phyloP scores from a whole-genome alignment of 2,113 vertebrate genomes.

The Apus apus region DNA sequence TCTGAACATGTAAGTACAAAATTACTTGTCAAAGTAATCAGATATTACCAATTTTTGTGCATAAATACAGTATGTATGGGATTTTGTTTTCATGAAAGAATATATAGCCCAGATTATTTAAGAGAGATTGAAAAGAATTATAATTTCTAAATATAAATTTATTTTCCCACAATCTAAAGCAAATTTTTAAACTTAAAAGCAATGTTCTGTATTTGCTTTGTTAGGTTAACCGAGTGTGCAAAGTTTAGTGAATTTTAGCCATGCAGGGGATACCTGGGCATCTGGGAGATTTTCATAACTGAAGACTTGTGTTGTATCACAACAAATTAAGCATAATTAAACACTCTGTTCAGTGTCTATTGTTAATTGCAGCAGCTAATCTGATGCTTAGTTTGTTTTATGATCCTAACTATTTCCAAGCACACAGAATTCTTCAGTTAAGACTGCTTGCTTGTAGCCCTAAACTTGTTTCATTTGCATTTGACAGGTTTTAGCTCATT shows the following conservation, averaged over 20 bases:
- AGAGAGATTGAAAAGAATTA: not conserved
- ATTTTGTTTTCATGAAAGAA: conserved; percentile 33
- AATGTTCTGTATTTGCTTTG: not conserved
- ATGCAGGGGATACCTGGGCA: conserved; percentile 11
- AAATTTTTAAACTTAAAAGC: not conserved
- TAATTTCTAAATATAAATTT: not conserved
- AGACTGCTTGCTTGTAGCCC: conserved; percentile 35
- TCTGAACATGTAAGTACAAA: conserved; percentile 73
- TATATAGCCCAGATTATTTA: not conserved
- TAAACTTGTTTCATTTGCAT: conserved; percentile 40
- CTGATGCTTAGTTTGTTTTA: conserved; percentile 71
- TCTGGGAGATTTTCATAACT: conserved; percentile 56
- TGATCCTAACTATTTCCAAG: conserved; percentile 57
- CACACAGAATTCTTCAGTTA: conserved; percentile 40
- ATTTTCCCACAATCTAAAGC: conserved; percentile 13
- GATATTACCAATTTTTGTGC: conserved; percentile 67
- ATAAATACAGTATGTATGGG: conserved; percentile 51
- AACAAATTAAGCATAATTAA: conserved; percentile 73
- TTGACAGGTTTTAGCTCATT: conserved; percentile 67
- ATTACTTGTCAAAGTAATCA: conserved; percentile 76
- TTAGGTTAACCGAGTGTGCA: conserved; percentile 8
- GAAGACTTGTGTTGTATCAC: conserved; percentile 56
- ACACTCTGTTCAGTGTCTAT: conserved; percentile 70
- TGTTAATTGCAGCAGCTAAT: conserved; percentile 75
- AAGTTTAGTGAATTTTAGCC: conserved; percentile 42